These are phyloP conservation scores for Python bivittatus DNA, from an alignment of 2,113 vertebrate genomes.

Conservation along the genomic window DNA sequence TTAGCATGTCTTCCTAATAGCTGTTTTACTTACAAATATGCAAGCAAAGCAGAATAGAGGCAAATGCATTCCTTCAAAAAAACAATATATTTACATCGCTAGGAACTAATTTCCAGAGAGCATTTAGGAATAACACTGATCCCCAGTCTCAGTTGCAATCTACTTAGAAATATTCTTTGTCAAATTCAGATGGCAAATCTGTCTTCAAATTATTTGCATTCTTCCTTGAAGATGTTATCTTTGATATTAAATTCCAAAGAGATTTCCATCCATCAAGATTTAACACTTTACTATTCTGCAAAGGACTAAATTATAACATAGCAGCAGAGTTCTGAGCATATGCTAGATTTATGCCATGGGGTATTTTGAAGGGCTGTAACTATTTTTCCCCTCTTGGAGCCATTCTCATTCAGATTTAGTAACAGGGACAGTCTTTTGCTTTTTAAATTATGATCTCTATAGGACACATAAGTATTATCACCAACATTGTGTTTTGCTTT, in stretches of 20 bases:
- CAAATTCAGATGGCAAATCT: not conserved
- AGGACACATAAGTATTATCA: too few species aligned
- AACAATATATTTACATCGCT: not conserved
- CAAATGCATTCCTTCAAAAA: not conserved
- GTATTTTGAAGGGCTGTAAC: too few species aligned
- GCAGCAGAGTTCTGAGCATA: not conserved
- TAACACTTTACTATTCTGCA: not conserved
- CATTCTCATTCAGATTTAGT: too few species aligned
- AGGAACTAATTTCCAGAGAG: not conserved
- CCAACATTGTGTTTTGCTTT: too few species aligned
- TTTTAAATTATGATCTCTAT: too few species aligned
- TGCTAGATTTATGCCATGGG: too few species aligned
- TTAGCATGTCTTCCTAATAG: not conserved
- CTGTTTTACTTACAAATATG: not conserved
- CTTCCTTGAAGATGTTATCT: not conserved
- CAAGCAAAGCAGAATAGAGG: not conserved
- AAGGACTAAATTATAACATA: not conserved
- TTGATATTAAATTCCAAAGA: not conserved
- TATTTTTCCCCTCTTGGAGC: too few species aligned
- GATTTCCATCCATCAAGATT: not conserved
- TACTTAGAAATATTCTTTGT: not conserved
- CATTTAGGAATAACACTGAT: not conserved
- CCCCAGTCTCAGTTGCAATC: not conserved
- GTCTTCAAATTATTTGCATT: too few species aligned
- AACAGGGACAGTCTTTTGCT: too few species aligned